Evolutionary conservation across 2,113 vertebrate species (phyloP), one percentile per base, ranked within the genome.

Genomic region (crab-eating macaque (Macaca fascicularis)): DNA sequence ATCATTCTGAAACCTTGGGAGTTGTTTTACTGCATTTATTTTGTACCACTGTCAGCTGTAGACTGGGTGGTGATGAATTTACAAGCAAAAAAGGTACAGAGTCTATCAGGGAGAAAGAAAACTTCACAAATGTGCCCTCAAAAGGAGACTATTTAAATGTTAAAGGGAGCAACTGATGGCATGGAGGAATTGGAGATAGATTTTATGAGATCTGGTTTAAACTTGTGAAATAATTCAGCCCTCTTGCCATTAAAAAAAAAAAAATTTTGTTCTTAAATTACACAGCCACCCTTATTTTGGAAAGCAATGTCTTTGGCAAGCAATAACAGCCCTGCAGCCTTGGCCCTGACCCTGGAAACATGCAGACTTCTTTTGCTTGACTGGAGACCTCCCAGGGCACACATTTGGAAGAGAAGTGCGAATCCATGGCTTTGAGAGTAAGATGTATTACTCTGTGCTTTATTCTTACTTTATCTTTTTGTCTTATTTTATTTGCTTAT

Each of bases 281-380:
- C 12, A 86, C 11, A 87, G 55, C n/a, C 55, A 67, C 7, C 13
- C 4, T 95, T 6, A 7, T 52, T 96, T 52, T 92, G 82, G 76
- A 93, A 96, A 93, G 25, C 40, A 74, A n/a, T 20, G 22, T 43
- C 90, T 87, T 45, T 20, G 74, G 79, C 74, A 72, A 94, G 70
- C 19, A 17, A n/a, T 19, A 17, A 35, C 27, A 8, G 30, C 43
- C 55, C 22, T 40, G 45, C 17, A 50, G n/a, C 59, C 40, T 69
- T 84, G 38, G 38, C 0, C 5, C 8, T 20, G 6, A 43, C 32
- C 57, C 40, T 30, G 40, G 25, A 2, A 17, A 9, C 0, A 2
- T 20, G 2, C 0, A 76, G 43, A 64, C 35, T 11, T 16, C 35
- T 40, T 30, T 6, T 12, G 20, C 74, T 87, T 32, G 57, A 38